Base-by-base conservation (phyloP, 2,797 vertebrate species). In the Phoxinus dragarum region DNA sequence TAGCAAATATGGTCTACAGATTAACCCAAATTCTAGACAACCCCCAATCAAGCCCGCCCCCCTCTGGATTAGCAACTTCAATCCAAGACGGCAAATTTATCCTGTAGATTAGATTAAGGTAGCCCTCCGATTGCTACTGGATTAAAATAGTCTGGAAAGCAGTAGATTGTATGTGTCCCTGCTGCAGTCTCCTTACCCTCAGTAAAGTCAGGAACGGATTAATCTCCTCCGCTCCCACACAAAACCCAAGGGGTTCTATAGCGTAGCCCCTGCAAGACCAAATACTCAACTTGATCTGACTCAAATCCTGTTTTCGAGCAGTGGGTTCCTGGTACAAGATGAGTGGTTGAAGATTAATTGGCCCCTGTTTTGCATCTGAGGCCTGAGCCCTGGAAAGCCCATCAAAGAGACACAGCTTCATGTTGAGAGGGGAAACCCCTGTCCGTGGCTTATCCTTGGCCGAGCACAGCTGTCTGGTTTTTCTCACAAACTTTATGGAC, bases 21-120 rank as follows among this genome's bases (percentile, higher is more conserved):
- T 88, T 86, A 72, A 82, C 61, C 73, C 75, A 64, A 44, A 87
- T 80, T 52, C 84, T 44, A 72, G 21, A 42, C 82, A 40, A 16
- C 9, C 59, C 54, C 36, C 77, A 69, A 40, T 7, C 44, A 31
- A 61, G 17, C 7, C 52, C 74, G 27, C 38, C 6, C 19, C n/a
- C 19, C 42, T 38, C 21, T 23, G 16, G 90, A 92, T 93, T 91
- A 90, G 87, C 76, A 72, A 81, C 90, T 89, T 89, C 72, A 89
- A 91, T 88, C 84, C 74, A 90, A 90, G 88, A 91, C 59, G 81
- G 88, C 82, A 84, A 89, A 88, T 89, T 86, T 82, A 93, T 91
- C 91, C 88, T 47, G 12, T 81, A 34, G 87, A 88, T 90, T 82
- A 90, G 88, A 86, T 92, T 91, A 91, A 88, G 72, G 47, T 80